These are phyloP conservation scores for Plumapathes pennacea DNA, from an alignment of 92 coral and sea anemone species.

Conservation along the genomic window DNA sequence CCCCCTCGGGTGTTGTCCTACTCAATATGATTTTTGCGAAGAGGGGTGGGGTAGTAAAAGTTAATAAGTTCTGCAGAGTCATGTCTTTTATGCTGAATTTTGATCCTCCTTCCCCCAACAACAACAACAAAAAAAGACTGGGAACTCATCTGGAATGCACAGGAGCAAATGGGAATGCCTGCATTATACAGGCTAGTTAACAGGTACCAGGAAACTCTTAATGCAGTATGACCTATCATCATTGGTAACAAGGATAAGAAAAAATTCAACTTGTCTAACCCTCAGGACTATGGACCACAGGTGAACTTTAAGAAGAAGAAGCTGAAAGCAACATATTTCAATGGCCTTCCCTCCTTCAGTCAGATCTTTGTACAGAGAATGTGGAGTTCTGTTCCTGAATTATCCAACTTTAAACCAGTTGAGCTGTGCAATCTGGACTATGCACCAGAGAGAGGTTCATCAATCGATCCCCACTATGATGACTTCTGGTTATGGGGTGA, in stretches of 20 bases:
- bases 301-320: constrained; percentile 93
- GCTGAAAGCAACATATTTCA: constrained; percentile 65
- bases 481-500: constrained; percentile 99
- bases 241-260: too few relatives aligned
- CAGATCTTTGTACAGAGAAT: constrained; percentile 73
- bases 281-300: constrained; percentile 97
- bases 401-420: constrained; percentile 73
- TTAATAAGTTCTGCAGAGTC: too few relatives aligned
- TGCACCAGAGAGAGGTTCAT: constrained; percentile 77
- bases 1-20: too few relatives aligned
- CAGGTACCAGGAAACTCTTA: too few relatives aligned
- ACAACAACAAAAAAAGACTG: too few relatives aligned
- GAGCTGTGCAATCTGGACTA: constrained; percentile 95
- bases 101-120: too few relatives aligned
- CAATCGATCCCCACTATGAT: constrained; percentile 93
- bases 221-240: not conserved
- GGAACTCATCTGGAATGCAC: not conserved
- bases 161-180: not conserved
- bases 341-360: constrained; percentile 85
- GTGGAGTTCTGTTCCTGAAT: constrained; percentile 32
- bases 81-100: too few relatives aligned
- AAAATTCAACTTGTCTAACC: not conserved
- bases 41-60: too few relatives aligned
- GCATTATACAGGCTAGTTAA: too few relatives aligned
- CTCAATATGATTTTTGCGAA: too few relatives aligned